Evolutionary conservation across 2,113 vertebrate species (phyloP), one percentile per base, ranked within the genome.

Genomic region (Electrona antarctica): DNA sequence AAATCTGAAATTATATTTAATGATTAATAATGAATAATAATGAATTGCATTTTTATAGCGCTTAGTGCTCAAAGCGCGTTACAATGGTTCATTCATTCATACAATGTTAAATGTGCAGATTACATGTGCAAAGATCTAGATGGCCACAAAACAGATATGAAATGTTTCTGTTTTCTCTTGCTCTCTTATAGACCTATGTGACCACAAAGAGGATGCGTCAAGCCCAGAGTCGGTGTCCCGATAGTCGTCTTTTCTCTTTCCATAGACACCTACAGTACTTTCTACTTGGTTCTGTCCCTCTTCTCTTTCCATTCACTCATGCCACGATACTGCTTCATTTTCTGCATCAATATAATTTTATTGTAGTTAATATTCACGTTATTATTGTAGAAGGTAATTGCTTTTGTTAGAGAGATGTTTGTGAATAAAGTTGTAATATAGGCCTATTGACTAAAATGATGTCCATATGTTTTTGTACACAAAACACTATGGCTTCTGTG

Each of bases 211-310:
- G 78, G 87, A 87, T 15, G 81, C 54, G 2, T 50, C 88, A 71
- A 90, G 88, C 76, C 89, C 89, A 0, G 89, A 86, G 80, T 86
- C 88, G 48, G 69, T 91, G 51, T 91, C 89, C 69, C 89, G 89
- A 76, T 91, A 91, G 76, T 82, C 50, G 51, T 74, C 56, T 73
- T 47, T 33, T 7, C 67, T 41, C 3, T 41, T 12, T 45, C 33
- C 60, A 60, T 33, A 41, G 29, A 45, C 33, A 60, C 33, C 12
- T 41, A 41, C 33, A 41, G 33, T 41, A 6, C 33, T 45, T 60
- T 12, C 12, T 50, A 4, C 50, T 29, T 10, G 13, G 52, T 11
- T 55, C 28, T 5, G 48, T 63, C 47, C 59, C 64, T 64, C 72
- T 65, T 29, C 15, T 60, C 60, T 50, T 41, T 64, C 69, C 28